Percentiles rank a stretch among this genome's conserved stretches.
Evolutionary conservation across 92 coral and sea anemone species (phyloP).

Genomic region (Phymanthus crucifer): DNA sequence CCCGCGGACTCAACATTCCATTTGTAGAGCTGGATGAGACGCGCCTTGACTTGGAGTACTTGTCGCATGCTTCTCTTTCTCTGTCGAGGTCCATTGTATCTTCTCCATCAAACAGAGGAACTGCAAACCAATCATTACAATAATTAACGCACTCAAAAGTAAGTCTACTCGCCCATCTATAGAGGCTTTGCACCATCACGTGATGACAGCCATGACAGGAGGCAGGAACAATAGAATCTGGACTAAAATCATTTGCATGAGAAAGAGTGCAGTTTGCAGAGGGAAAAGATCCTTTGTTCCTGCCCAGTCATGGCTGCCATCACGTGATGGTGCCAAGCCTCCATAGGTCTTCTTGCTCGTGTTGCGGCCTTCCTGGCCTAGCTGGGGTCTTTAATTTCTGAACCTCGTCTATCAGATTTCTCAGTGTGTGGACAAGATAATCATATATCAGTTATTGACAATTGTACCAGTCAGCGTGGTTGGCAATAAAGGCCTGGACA

Average conservation of each 20-base stretch:
- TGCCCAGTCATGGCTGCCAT: background rate
- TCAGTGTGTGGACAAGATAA: too few relatives aligned
- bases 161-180: too few relatives aligned
- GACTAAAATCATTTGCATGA: too few relatives aligned
- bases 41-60: conserved; percentile 50
- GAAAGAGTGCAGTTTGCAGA: too few relatives aligned
- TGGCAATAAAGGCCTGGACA: background rate
- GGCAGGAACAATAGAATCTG: too few relatives aligned
- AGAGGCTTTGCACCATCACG: too few relatives aligned
- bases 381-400: background rate
- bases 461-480: background rate
- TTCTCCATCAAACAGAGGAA: conserved; percentile 37
- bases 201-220: too few relatives aligned
- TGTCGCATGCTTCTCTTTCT: conserved; percentile 36
- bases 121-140: conserved; percentile 14
- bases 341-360: background rate
- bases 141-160: background rate
- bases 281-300: too few relatives aligned
- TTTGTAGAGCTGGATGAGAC: conserved; percentile 62
- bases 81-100: conserved; percentile 68
- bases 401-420: too few relatives aligned
- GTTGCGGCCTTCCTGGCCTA: background rate
- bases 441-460: too few relatives aligned
- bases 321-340: too few relatives aligned
- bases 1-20: conserved; percentile 72